Evolutionary conservation across 2,797 vertebrate genomes (phyloP), one percentile per base, ranked within the genome.

Genomic region (Ptychobarbus kaznakovi): DNA sequence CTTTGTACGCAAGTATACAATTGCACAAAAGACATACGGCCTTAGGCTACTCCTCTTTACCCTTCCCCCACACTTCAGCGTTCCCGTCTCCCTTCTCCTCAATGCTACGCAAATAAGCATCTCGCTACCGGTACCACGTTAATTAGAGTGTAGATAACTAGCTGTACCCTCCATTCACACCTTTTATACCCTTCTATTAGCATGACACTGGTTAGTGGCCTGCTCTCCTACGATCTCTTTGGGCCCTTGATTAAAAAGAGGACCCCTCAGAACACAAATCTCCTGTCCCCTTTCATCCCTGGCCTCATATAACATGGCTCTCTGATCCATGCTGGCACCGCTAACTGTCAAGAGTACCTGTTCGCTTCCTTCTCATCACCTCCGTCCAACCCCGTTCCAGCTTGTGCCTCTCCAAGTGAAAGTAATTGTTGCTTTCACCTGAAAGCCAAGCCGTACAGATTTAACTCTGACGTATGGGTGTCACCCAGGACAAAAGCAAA

Each of bases 91-190:
- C 89, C 89, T 90, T 56, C 28, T 53, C 81, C 84, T 88, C 75
- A 91, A 86, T 91, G 88, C 72, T 87, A 89, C 83, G 81, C 81
- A 91, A 87, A 89, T 89, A 91, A 89, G 82, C 82, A 86, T 90
- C 88, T 88, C 82, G 80, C 88, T 89, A 88, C 90, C 92, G 86
- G 91, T 86, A 85, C 89, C 91, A 92, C 93, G 92, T 95, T 95
- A 95, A 96, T 96, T 95, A 95, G 92, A 93, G 92, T 89, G 86
- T 91, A 90, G 91, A 93, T 95, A 95, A 94, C 93, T 95, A 95
- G 94, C 92, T 92, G 92, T 91, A 89, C 91, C 87, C 91, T 92
- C 92, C 90, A 93, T 96, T 95, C 94, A 94, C 94, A 95, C 94
- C 94, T 90, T 92, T 87, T 90, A 92, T 91, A 90, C 92, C 92